These are phyloP conservation scores for Pardalotus punctatus DNA, from an alignment of 2,113 vertebrate genomes.

Conservation along the genomic window DNA sequence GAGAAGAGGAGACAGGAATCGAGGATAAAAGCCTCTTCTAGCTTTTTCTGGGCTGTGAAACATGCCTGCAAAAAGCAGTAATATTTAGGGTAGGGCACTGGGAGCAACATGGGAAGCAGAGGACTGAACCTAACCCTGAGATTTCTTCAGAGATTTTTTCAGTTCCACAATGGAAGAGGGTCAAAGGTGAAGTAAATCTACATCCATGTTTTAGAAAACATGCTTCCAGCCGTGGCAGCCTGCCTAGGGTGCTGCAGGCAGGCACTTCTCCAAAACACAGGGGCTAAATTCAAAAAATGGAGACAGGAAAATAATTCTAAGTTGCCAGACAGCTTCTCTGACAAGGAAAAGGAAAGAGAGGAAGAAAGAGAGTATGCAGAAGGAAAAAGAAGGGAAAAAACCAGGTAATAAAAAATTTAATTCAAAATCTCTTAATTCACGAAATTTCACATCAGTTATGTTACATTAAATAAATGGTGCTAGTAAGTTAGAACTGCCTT, in stretches of 20 bases:
- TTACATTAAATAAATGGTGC: neutral
- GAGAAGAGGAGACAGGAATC: neutral
- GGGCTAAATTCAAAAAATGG: neutral
- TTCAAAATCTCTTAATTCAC: neutral
- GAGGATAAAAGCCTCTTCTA: neutral
- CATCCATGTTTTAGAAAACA: accelerated
- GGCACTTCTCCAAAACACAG: neutral
- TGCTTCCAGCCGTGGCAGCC: neutral
- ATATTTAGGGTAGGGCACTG: neutral
- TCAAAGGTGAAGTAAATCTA: neutral
- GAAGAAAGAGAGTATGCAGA: neutral
- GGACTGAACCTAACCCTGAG: neutral
- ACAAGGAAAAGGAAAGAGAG: neutral
- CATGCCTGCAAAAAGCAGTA: neutral
- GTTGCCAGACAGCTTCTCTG: neutral
- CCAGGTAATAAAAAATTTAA: neutral
- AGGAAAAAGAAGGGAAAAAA: neutral
- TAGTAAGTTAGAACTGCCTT: conserved; percentile 28
- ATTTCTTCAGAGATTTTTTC: neutral
- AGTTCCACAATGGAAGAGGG: neutral
- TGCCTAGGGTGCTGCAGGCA: neutral
- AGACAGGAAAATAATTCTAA: neutral
- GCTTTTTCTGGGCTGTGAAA: neutral
- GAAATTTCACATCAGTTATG: neutral
- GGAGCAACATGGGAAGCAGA: neutral